Evolutionary conservation across 2,797 vertebrate species (phyloP).

Genomic region (Ammospiza maritima): DNA sequence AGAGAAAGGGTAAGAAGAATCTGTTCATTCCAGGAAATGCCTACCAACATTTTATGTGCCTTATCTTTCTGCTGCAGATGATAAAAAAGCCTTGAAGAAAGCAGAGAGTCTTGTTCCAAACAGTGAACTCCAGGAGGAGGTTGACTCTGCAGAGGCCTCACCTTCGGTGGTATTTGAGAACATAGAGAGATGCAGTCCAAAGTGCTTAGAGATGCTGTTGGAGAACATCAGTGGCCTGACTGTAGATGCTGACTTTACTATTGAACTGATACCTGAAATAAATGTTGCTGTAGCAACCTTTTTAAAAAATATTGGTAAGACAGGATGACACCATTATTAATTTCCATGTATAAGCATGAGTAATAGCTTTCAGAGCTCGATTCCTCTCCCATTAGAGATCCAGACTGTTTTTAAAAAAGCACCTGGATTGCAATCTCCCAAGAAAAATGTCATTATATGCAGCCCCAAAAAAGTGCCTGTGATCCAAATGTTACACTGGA

Average conservation of each 20-base stretch:
- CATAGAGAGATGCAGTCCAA: neutral
- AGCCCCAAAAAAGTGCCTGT: neutral
- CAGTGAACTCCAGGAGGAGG: neutral
- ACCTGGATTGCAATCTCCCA: neutral
- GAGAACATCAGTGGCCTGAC: slow-evolving; percentile 66
- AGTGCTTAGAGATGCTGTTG: slow-evolving; percentile 58
- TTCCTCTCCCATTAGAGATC: neutral
- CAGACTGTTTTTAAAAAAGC: neutral
- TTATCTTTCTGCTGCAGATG: slow-evolving; percentile 37
- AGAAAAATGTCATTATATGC: neutral
- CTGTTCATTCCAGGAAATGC: neutral
- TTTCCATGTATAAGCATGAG: neutral
- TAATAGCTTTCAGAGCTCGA: neutral
- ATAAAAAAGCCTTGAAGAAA: neutral
- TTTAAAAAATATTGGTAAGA: slow-evolving; percentile 70
- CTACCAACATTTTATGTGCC: neutral
- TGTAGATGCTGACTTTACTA: slow-evolving; percentile 50
- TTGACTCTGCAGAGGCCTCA: neutral
- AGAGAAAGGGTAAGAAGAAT: neutral
- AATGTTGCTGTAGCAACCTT: slow-evolving; percentile 72
- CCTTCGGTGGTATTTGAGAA: slow-evolving; percentile 71
- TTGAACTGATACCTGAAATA: slow-evolving; percentile 74
- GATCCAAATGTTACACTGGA: neutral
- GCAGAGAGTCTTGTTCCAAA: neutral
- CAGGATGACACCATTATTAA: neutral